These are phyloP conservation scores for Nephrotoma flavescens DNA, from an alignment of 2,888 invertebrate genomes.

Conservation along the genomic window DNA sequence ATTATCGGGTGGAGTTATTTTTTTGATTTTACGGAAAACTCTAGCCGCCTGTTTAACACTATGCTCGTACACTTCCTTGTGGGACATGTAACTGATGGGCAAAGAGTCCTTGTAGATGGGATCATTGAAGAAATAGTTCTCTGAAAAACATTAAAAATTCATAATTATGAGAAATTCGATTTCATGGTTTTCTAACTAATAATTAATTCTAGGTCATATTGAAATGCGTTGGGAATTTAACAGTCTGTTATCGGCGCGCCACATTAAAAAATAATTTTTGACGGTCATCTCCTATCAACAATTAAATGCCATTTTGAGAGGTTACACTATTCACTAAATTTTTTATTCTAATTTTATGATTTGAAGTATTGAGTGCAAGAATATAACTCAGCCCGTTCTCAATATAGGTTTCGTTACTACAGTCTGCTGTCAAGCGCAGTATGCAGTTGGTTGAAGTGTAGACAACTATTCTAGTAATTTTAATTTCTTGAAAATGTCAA, in stretches of 20 bases:
- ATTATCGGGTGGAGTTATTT: constrained; percentile 53
- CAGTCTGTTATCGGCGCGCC: too few relatives aligned
- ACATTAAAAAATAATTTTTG: too few relatives aligned
- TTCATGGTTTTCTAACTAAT: too few relatives aligned
- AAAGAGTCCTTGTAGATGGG: constrained; percentile 50
- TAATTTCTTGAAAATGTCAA: too few relatives aligned
- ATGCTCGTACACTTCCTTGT: constrained; percentile 72
- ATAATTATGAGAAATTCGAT: too few relatives aligned
- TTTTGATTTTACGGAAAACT: constrained; percentile 53
- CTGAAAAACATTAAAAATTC: constrained; percentile 14
- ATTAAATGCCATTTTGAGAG: background rate
- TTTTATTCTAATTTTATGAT: background rate
- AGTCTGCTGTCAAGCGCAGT: too few relatives aligned
- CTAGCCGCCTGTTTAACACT: constrained; percentile 58
- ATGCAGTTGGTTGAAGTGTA: too few relatives aligned
- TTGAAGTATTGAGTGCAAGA: background rate
- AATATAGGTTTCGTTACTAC: too few relatives aligned
- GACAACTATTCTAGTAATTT: too few relatives aligned
- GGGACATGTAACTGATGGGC: constrained; percentile 63
- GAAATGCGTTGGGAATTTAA: too few relatives aligned
- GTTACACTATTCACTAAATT: background rate
- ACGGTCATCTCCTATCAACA: background rate
- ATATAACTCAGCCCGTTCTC: too few relatives aligned
- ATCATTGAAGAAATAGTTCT: constrained; percentile 35
- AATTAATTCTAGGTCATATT: too few relatives aligned